These are phyloP conservation scores for Pomacea maculata DNA, from an alignment of 1,140 invertebrate species.

Conservation along the genomic window DNA sequence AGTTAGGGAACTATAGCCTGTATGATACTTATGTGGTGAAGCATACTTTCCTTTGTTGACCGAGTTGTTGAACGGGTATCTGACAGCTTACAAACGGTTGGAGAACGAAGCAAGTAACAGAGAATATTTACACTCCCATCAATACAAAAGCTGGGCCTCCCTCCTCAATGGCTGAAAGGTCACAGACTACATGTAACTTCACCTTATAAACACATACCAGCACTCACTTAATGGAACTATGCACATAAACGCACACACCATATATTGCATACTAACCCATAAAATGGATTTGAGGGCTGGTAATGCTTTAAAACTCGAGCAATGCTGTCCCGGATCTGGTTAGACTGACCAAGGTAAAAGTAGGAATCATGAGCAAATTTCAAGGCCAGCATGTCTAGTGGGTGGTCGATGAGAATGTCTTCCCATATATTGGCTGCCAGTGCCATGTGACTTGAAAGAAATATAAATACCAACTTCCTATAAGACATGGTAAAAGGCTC, in stretches of 20 bases:
- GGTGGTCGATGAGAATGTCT: constrained; percentile 66
- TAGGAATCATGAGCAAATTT: constrained; percentile 71
- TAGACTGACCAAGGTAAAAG: constrained; percentile 68
- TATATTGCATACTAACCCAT: constrained; percentile 59
- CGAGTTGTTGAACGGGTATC: no score
- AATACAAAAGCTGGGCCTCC: no score
- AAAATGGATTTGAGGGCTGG: constrained; percentile 64
- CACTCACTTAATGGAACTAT: neutral
- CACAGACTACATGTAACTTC: neutral
- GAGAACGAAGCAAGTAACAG: no score
- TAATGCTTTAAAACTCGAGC: constrained; percentile 68
- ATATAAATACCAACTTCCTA: neutral
- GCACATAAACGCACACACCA: neutral
- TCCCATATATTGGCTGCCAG: constrained; percentile 67
- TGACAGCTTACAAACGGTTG: no score
- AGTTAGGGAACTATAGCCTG: no score
- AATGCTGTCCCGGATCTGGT: constrained; percentile 68
- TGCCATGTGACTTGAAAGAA: constrained; percentile 55
- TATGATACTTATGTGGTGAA: neutral
- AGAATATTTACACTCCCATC: no score
- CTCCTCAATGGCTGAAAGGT: no score
- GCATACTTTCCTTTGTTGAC: neutral
- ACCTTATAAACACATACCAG: neutral
- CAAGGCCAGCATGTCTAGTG: constrained; percentile 69
- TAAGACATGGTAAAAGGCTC: neutral